phyloP scores from a whole-genome alignment of 2,797 vertebrate species.

The Champsocephalus gunnari region DNA sequence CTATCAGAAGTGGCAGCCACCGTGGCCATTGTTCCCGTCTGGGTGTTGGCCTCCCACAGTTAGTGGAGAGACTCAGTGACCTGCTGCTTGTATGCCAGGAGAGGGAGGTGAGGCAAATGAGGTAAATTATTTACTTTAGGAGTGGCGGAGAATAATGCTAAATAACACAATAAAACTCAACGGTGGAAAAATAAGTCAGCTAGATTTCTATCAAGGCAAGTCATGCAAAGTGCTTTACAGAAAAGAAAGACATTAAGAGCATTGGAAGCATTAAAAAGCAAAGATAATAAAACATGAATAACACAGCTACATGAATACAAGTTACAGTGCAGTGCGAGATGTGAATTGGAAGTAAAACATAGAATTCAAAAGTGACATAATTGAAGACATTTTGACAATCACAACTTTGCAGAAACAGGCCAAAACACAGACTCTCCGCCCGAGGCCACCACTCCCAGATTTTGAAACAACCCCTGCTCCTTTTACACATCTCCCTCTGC shows the following conservation, averaged over 20 bases:
- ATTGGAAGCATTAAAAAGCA: not conserved
- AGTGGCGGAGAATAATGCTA: conserved; percentile 9
- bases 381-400: conserved; percentile 14
- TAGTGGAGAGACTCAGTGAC: conserved; percentile 22
- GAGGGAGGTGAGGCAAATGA: conserved; percentile 10
- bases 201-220: no score
- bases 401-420: conserved; percentile 43
- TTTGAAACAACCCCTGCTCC: conserved; percentile 48
- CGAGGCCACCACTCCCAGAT: conserved; percentile 72
- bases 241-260: no score
- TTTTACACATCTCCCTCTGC: conserved; percentile 25
- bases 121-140: conserved; percentile 52
- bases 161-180: not conserved
- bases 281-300: no score
- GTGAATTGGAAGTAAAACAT: no score
- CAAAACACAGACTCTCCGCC: conserved; percentile 45
- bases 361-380: conserved; percentile 5
- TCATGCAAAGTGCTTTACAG: no score
- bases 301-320: not conserved
- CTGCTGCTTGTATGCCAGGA: conserved; percentile 27
- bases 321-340: not conserved
- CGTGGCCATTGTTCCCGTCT: conserved; percentile 56
- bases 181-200: not conserved
- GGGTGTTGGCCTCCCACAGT: conserved; percentile 46
- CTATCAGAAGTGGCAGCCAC: conserved; percentile 33